Evolutionary conservation across 2,113 vertebrate genomes (phyloP), one percentile per base, ranked within the genome.

Genomic region (Sinocyclocheilus rhinocerous): DNA sequence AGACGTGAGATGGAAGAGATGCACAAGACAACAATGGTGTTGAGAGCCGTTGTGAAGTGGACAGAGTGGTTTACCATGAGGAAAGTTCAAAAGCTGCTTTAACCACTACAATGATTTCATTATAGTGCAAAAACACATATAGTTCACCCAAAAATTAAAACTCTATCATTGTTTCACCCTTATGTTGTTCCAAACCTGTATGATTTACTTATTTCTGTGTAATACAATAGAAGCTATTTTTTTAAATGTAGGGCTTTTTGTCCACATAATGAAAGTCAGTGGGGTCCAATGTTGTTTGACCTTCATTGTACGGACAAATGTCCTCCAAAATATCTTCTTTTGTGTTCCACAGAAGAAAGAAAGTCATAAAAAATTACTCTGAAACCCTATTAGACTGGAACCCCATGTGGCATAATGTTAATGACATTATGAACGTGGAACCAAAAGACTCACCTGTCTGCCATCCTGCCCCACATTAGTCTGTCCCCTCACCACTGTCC

Each of bases 11-110:
- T 48, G 45, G 45, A 90, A 76, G 88, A 81, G 80, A 86, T 84
- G 91, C 89, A 89, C 83, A 88, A 82, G 29, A n/a, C 59, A 63
- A 6, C 20, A 4, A 65, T 45, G 33, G 29, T 79, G 55, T 65
- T 10, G 8, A 48, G 11, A 48, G 45, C 10, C 45, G 0, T 12
- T 48, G 45, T 48, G 45, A 48, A 3, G 45, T 12, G 7, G 67
- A 42, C 13, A 82, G 36, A 76, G 70, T 26, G 84, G 72, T 82
- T 59, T 48, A 70, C 12, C 22, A 9, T 0, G 50, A 2, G 72
- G 8, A 83, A 63, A 16, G 18, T 42, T 13, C n/a, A 29, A 4
- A 15, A 59, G 4, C 18, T 15, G 36, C 33, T 50, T 42, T 55
- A 39, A 61, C 33, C 18, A 61, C 11, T 8, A 42, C 22, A 61